Percentiles rank a stretch among this genome's conserved stretches.
Conservation (phyloP, 2,113 vertebrate genomes). For the Phaethornis superciliosus region DNA sequence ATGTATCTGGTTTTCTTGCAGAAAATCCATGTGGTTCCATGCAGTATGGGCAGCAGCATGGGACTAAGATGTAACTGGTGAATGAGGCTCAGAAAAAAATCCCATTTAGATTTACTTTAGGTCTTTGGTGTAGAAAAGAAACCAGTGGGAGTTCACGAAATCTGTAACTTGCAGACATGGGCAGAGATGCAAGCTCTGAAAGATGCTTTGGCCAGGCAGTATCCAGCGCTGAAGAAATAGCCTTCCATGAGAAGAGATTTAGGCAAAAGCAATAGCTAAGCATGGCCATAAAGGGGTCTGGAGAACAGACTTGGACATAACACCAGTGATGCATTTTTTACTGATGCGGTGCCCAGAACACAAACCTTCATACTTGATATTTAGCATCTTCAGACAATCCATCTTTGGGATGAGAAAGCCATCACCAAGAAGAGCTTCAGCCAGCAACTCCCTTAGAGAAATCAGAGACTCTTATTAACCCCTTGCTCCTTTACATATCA, state of each 20-base stretch:
- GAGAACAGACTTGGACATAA: not conserved
- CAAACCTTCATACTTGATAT: slow-evolving; percentile 82
- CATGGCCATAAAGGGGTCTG: not conserved
- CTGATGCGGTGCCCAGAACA: not conserved
- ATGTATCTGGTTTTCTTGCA: not conserved
- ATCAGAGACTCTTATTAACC: not conserved
- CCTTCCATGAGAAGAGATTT: not conserved
- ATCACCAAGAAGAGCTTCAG: slow-evolving; percentile 85
- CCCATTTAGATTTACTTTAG: not conserved
- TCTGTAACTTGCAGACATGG: not conserved
- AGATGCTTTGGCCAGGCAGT: not conserved
- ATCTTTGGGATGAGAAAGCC: slow-evolving; percentile 90
- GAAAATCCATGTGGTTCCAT: not conserved
- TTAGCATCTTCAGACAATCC: slow-evolving; percentile 86
- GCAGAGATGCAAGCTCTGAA: not conserved
- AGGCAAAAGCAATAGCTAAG: not conserved
- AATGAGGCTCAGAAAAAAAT: not conserved
- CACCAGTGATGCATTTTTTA: not conserved
- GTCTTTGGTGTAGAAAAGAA: not conserved
- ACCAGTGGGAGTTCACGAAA: not conserved
- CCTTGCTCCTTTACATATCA: not conserved
- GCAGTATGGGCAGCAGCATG: not conserved
- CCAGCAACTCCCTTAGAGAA: slow-evolving; percentile 76
- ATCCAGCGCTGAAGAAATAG: not conserved
- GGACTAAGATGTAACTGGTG: not conserved